Conservation (phyloP, 2,113 vertebrate species). For the Noturus placidus region DNA sequence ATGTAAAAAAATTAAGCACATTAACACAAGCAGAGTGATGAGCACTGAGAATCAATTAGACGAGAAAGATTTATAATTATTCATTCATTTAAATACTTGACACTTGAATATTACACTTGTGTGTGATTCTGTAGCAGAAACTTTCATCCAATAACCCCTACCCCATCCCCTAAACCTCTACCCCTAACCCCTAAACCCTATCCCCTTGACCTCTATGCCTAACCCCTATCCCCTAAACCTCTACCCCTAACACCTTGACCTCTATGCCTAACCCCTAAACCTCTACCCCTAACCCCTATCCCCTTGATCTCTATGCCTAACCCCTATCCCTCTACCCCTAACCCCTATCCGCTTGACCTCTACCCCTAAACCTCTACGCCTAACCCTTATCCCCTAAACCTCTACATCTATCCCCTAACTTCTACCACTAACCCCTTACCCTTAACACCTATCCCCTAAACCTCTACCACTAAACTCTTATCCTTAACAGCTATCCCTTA, state of each 20-base stretch:
- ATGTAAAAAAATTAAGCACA: not conserved
- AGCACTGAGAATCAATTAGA: not conserved
- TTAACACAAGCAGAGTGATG: not conserved
- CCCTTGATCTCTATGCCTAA: too few species aligned
- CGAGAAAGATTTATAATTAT: not conserved
- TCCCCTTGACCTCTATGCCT: not conserved
- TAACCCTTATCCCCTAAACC: not conserved
- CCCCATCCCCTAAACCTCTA: not conserved
- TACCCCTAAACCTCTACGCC: not conserved
- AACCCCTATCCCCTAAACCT: not conserved
- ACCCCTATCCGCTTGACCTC: not conserved
- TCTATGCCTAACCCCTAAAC: not conserved
- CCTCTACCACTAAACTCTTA: not conserved
- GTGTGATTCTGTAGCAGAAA: not conserved
- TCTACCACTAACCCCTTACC: not conserved
- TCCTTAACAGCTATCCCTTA: not conserved
- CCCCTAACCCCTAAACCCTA: not conserved
- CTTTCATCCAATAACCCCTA: not conserved
- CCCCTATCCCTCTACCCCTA: not conserved
- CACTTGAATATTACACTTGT: too few species aligned
- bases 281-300: not conserved
- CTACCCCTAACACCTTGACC: not conserved
- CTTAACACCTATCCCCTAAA: not conserved
- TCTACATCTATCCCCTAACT: not conserved
- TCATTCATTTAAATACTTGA: not conserved